Evolutionary conservation across 1,140 invertebrate species (phyloP).

Genomic region (Nomia melanderi): DNA sequence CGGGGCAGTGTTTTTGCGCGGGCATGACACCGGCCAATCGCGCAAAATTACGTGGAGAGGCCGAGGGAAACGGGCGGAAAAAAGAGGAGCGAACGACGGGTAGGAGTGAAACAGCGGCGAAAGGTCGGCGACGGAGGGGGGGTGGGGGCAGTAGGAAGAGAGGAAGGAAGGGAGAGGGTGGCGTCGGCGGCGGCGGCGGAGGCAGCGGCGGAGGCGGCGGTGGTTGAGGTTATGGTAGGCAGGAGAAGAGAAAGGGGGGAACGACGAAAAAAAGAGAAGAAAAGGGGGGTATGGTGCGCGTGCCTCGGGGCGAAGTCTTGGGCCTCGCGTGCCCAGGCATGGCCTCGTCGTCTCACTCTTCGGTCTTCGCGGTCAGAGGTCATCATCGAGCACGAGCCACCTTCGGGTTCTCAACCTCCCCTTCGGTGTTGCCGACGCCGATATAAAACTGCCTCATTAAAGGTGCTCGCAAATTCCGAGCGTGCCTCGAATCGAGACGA

Average conservation of each 20-base stretch:
- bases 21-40: conserved; percentile 70
- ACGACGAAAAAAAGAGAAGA: conserved; percentile 7
- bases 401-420: conserved; percentile 70
- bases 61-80: conserved; percentile 51
- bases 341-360: conserved; percentile 70
- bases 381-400: conserved; percentile 79
- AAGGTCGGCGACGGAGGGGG: too few relatives aligned
- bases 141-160: conserved; percentile 1
- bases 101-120: not conserved
- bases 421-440: conserved; percentile 46
- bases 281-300: conserved; percentile 69
- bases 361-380: conserved; percentile 78
- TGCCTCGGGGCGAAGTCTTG: conserved; percentile 74
- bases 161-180: not conserved
- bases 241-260: not conserved
- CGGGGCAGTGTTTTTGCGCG: conserved; percentile 52
- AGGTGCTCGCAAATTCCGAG: conserved; percentile 42
- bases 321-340: conserved; percentile 77
- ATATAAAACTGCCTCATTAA: conserved; percentile 60
- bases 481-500: conserved; percentile 44
- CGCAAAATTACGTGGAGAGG: conserved; percentile 68
- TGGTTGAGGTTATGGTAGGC: too few relatives aligned
- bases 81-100: conserved; percentile 12
- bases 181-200: not conserved
- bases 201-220: too few relatives aligned